Conservation (phyloP, 2,113 vertebrate species). For the Garra rufa region DNA sequence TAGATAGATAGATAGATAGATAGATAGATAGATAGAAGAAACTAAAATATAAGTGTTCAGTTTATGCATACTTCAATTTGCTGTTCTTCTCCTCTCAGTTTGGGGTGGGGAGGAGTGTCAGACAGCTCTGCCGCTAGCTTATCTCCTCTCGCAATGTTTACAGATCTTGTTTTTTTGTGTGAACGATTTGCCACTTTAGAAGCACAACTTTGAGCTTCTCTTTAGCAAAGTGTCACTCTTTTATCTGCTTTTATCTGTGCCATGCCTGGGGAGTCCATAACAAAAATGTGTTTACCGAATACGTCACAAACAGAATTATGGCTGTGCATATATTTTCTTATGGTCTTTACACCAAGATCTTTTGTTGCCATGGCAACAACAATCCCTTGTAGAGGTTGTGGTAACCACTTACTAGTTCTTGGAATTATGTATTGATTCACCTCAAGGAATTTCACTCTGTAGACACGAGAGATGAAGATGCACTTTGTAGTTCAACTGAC, state of each 20-base stretch:
- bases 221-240: slow-evolving; percentile 26
- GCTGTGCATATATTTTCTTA: slow-evolving; percentile 40
- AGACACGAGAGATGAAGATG: slow-evolving; percentile 23
- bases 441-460: slow-evolving; percentile 48
- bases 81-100: neutral
- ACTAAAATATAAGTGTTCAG: neutral
- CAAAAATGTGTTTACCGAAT: neutral
- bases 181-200: slow-evolving; percentile 4
- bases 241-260: slow-evolving; percentile 12
- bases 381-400: slow-evolving; percentile 68
- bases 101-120: slow-evolving; percentile 38
- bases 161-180: slow-evolving; percentile 23
- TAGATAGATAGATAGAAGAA: neutral
- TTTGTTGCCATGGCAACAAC: slow-evolving; percentile 79
- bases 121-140: slow-evolving; percentile 5
- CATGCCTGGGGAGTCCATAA: neutral
- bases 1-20: neutral
- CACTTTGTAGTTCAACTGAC: slow-evolving; percentile 49
- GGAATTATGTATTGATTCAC: slow-evolving; percentile 60
- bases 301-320: neutral
- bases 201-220: slow-evolving; percentile 7
- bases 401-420: slow-evolving; percentile 47
- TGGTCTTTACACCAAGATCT: slow-evolving; percentile 67
- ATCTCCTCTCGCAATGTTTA: slow-evolving; percentile 32
- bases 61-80: neutral